A percentile compares a stretch with the other conserved stretches of the same genome.
Evolutionary conservation across 2,113 vertebrate genomes (phyloP).

Genomic region (Thunnus thynnus): DNA sequence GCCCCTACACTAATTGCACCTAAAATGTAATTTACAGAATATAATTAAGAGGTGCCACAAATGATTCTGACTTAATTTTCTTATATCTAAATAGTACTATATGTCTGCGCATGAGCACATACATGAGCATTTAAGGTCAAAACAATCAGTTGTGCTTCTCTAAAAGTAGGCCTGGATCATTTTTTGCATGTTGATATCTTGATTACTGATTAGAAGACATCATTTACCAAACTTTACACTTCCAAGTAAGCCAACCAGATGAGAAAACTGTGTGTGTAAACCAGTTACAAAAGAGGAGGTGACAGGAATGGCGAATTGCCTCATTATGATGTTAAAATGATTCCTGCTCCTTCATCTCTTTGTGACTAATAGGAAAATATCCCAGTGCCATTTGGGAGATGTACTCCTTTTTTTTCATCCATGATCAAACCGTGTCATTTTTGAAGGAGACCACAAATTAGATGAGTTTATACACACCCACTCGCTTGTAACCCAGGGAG

Average conservation of each 20-base stretch:
- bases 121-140: slow-evolving; percentile 4
- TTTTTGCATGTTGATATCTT: slow-evolving; percentile 21
- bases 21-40: slow-evolving; percentile 15
- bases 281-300: slow-evolving; percentile 16
- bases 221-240: slow-evolving; percentile 33
- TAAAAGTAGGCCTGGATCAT: neutral
- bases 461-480: slow-evolving; percentile 75
- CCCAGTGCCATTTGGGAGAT: slow-evolving; percentile 54
- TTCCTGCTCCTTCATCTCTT: slow-evolving; percentile 53
- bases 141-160: neutral
- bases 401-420: slow-evolving; percentile 56
- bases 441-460: slow-evolving; percentile 75
- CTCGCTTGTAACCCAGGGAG: slow-evolving; percentile 73
- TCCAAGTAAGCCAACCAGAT: slow-evolving; percentile 19
- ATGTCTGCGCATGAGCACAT: neutral
- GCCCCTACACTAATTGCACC: neutral
- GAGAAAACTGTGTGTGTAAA: slow-evolving; percentile 42
- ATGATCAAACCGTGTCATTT: slow-evolving; percentile 69
- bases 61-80: slow-evolving; percentile 38
- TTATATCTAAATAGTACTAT: slow-evolving; percentile 14
- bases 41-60: slow-evolving; percentile 36
- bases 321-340: slow-evolving; percentile 61
- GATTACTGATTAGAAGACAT: slow-evolving; percentile 20
- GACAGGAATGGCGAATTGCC: slow-evolving; percentile 40
- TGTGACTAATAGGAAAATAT: slow-evolving; percentile 62